Conservation (phyloP, 2,888 invertebrate genomes). For the Galerucella pusilla region DNA sequence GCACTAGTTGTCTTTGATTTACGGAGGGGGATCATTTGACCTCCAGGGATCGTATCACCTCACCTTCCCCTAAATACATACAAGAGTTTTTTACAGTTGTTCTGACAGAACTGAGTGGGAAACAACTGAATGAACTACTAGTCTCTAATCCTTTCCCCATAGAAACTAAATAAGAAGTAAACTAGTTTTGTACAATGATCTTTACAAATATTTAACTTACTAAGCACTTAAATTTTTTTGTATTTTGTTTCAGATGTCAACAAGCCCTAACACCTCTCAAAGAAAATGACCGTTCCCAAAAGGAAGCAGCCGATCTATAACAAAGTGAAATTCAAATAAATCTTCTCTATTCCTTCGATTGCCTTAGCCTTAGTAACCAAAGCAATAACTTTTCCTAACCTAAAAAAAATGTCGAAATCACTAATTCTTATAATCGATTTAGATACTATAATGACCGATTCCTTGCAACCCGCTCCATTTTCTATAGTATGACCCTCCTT, state of each 20-base stretch:
- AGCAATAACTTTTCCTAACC: slow-evolving; percentile 54
- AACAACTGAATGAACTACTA: no score
- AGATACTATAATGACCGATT: slow-evolving; percentile 56
- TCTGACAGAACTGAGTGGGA: no score
- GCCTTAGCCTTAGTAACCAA: slow-evolving; percentile 53
- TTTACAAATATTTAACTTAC: no score
- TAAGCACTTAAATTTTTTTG: not conserved
- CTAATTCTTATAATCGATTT: slow-evolving; percentile 64
- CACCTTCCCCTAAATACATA: no score
- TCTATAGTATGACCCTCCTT: slow-evolving; percentile 49
- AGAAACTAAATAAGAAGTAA: no score
- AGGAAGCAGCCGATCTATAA: slow-evolving; percentile 60
- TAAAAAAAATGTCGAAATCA: slow-evolving; percentile 61
- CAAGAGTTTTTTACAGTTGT: no score
- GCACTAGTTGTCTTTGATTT: no score
- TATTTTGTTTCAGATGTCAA: slow-evolving; percentile 54
- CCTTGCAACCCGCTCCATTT: not conserved
- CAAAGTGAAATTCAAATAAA: slow-evolving; percentile 62
- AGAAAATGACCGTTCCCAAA: slow-evolving; percentile 60
- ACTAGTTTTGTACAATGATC: no score
- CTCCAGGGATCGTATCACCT: no score
- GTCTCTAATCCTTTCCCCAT: no score
- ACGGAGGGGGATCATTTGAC: no score
- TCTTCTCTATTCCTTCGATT: slow-evolving; percentile 28
- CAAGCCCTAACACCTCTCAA: slow-evolving; percentile 40